phyloP scores from a whole-genome alignment of 1,140 invertebrate genomes.

The Xylocopa sonorina region DNA sequence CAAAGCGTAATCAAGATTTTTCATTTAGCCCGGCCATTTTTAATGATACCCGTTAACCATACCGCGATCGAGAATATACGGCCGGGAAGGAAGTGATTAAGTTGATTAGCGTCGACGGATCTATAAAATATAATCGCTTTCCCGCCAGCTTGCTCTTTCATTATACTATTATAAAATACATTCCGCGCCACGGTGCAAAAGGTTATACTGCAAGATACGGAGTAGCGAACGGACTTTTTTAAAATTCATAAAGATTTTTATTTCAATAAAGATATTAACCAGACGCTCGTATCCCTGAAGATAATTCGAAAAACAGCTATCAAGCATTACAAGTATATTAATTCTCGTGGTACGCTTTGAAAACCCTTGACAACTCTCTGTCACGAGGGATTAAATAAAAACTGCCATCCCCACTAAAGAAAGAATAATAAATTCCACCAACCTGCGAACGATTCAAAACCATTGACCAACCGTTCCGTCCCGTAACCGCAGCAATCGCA shows the following conservation, averaged over 20 bases:
- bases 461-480: background rate
- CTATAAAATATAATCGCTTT: slow-evolving; percentile 9
- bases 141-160: background rate
- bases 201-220: no score
- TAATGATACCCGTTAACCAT: slow-evolving; percentile 26
- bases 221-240: no score
- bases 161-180: background rate
- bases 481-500: background rate
- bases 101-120: slow-evolving; percentile 16
- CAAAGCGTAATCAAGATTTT: slow-evolving; percentile 16
- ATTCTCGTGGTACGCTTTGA: background rate
- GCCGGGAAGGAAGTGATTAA: background rate
- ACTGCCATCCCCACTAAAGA: background rate
- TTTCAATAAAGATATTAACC: no score
- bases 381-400: background rate
- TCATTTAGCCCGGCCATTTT: slow-evolving; percentile 16
- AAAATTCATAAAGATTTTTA: no score
- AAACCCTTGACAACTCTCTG: no score
- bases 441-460: slow-evolving; percentile 18
- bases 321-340: no score
- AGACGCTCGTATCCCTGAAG: no score
- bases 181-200: no score
- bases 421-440: background rate
- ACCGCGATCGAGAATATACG: slow-evolving; percentile 3
- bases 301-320: no score